A percentile compares a stretch with the other conserved stretches of the same genome.
Evolutionary conservation across 2,888 invertebrate species (phyloP).

Genomic region (Agonopterix alstromeriana): DNA sequence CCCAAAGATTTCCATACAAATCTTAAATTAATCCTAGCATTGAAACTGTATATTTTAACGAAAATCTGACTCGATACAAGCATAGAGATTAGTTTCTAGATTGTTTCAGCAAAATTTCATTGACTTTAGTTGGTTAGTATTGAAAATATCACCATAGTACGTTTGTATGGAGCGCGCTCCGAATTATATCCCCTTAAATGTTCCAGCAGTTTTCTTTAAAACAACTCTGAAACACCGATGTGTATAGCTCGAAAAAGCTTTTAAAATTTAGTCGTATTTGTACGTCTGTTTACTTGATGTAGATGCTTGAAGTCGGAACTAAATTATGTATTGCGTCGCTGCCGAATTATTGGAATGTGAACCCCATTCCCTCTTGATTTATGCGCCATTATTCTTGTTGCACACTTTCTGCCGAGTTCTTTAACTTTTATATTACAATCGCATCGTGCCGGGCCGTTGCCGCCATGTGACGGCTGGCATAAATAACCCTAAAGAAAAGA

Average conservation of each 20-base stretch:
- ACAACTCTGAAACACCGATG: no score
- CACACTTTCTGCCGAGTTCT: conserved; percentile 13
- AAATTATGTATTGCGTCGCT: conserved; percentile 25
- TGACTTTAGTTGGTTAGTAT: no score
- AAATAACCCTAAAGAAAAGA: conserved; percentile 2
- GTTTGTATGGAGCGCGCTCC: no score
- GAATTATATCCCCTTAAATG: no score
- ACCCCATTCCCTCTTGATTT: conserved; percentile 26
- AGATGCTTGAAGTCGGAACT: conserved; percentile 9
- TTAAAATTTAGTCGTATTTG: not conserved
- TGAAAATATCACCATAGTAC: no score
- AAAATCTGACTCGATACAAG: no score
- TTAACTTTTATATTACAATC: conserved; percentile 20
- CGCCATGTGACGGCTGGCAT: conserved; percentile 23
- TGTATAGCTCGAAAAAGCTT: not conserved
- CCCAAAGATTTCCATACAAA: no score
- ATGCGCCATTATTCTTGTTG: conserved; percentile 23
- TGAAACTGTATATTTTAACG: no score
- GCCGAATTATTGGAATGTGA: conserved; percentile 15
- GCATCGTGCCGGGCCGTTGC: conserved; percentile 17
- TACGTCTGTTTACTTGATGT: conserved; percentile 13
- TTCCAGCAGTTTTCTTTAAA: no score
- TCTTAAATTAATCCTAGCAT: no score
- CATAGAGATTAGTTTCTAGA: no score
- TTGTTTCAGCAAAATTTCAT: no score